These are phyloP conservation scores for Mohoua ochrocephala DNA, from an alignment of 2,113 vertebrate genomes.

Conservation along the genomic window DNA sequence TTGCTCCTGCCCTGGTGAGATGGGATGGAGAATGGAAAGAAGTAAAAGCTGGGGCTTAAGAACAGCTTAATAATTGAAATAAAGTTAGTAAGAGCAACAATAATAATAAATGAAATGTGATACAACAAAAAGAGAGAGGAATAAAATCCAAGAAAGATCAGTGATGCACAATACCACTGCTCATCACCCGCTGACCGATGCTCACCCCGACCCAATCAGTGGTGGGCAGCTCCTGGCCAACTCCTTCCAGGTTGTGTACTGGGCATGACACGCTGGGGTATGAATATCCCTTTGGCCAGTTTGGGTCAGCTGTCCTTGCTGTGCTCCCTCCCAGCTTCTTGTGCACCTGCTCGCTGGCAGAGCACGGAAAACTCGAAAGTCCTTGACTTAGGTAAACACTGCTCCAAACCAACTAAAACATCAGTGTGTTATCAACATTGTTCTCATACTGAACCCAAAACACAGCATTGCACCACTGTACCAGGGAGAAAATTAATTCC, in stretches of 20 bases:
- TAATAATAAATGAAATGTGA: neutral
- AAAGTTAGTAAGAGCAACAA: neutral
- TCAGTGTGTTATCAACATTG: neutral
- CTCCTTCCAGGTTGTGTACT: neutral
- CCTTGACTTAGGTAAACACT: neutral
- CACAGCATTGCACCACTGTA: neutral
- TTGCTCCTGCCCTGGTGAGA: neutral
- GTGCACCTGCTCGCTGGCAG: neutral
- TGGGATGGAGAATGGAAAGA: neutral
- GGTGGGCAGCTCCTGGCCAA: neutral
- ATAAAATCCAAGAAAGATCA: neutral
- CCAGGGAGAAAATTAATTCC: neutral
- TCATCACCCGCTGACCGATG: fast-evolving
- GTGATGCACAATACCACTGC: neutral
- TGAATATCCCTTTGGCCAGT: neutral
- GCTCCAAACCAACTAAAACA: neutral
- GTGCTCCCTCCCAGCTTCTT: neutral
- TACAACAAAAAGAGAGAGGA: neutral
- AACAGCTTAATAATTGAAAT: neutral
- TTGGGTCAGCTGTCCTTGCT: neutral
- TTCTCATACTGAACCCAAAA: neutral
- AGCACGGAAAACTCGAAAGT: neutral
- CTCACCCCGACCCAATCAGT: neutral
- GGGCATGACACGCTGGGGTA: neutral
- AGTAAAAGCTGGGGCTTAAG: neutral